Conservation (phyloP, 2,888 invertebrate genomes). For the Scaptomyza caliginosa region DNA sequence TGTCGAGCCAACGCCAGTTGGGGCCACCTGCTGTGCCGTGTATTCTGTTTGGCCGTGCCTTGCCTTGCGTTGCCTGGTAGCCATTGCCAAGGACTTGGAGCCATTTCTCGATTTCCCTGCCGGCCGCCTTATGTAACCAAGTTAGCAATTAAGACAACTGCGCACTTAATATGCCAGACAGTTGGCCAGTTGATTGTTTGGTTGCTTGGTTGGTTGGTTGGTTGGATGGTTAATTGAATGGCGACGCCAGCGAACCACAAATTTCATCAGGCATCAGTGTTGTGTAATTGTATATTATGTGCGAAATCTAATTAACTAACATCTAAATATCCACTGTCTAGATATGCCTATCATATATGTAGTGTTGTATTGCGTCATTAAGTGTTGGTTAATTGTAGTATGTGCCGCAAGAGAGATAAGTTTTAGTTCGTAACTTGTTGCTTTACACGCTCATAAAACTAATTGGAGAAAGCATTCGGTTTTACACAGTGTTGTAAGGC, state of each 20-base stretch:
- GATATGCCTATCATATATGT: neutral
- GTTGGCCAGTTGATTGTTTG: slow-evolving; percentile 22
- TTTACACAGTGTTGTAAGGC: neutral
- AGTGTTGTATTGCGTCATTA: no score
- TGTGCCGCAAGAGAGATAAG: neutral
- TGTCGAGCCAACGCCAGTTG: slow-evolving; percentile 77
- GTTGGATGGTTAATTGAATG: slow-evolving; percentile 45
- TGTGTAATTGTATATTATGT: slow-evolving; percentile 10
- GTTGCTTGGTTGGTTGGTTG: slow-evolving; percentile 21
- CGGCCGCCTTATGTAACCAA: slow-evolving; percentile 38
- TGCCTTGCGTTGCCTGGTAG: slow-evolving; percentile 4
- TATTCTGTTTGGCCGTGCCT: neutral
- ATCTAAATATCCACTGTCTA: neutral
- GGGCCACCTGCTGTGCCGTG: slow-evolving; percentile 71
- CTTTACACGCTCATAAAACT: neutral
- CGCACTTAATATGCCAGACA: slow-evolving; percentile 48
- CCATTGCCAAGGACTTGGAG: slow-evolving; percentile 4
- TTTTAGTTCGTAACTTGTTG: neutral
- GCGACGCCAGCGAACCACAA: slow-evolving; percentile 13
- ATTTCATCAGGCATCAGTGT: slow-evolving; percentile 6
- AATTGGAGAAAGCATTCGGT: no score
- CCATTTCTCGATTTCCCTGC: slow-evolving; percentile 42
- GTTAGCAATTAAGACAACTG: slow-evolving; percentile 59
- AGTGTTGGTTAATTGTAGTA: neutral
- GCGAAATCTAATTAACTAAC: neutral